phyloP scores from a whole-genome alignment of 2,113 vertebrate species.

The Pavo muticus region DNA sequence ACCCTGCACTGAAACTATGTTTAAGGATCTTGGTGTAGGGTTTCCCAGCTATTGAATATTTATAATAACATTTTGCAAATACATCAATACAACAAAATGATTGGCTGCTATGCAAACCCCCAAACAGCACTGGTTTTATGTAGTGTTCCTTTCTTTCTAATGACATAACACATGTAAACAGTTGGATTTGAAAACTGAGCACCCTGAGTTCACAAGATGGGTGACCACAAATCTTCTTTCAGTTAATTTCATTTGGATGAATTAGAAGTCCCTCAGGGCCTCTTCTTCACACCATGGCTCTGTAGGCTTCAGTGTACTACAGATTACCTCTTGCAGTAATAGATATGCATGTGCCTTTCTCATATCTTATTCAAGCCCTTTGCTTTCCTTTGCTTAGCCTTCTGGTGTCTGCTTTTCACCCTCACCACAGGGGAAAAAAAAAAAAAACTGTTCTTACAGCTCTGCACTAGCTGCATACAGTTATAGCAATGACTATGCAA shows the following conservation, averaged over 20 bases:
- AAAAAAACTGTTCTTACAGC: rapidly evolving
- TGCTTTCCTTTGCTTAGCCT: background rate
- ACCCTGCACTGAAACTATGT: background rate
- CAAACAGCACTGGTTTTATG: background rate
- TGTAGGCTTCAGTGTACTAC: background rate
- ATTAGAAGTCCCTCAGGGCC: background rate
- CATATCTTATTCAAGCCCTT: conserved; percentile 13
- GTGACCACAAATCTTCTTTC: background rate
- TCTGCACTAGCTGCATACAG: background rate
- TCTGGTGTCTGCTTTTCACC: conserved; percentile 5
- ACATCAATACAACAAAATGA: background rate
- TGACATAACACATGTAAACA: background rate
- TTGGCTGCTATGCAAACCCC: background rate
- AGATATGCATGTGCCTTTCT: background rate
- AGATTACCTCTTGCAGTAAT: background rate
- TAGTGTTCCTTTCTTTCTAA: background rate
- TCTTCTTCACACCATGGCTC: background rate
- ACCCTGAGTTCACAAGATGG: background rate
- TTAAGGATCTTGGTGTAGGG: background rate
- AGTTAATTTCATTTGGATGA: conserved; percentile 5
- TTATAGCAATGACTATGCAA: background rate
- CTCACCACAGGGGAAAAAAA: background rate
- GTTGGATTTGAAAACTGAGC: background rate
- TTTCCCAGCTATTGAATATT: background rate
- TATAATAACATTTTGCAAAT: background rate